Percentiles rank a stretch among this genome's conserved stretches.
phyloP scores from a whole-genome alignment of 2,797 vertebrate species.

The Lacerta agilis region DNA sequence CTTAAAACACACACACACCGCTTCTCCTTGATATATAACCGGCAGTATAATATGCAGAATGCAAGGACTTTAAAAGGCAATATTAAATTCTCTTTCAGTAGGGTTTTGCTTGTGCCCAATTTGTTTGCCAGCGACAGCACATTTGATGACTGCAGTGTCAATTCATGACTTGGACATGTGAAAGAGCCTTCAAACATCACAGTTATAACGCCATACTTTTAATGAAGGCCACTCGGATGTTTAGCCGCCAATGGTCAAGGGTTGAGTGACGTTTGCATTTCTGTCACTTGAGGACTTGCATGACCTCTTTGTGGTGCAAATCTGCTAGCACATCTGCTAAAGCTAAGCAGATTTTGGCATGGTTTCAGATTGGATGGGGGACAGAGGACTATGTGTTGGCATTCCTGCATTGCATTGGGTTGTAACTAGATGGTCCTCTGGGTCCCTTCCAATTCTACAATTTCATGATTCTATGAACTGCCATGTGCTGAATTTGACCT shows the following conservation, averaged over 20 bases:
- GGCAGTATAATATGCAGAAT: not conserved
- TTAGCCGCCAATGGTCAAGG: not conserved
- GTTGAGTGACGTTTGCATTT: not conserved
- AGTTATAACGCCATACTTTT: no score
- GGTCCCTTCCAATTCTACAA: no score
- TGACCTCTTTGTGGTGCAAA: not conserved
- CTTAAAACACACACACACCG: no score
- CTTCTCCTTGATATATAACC: not conserved
- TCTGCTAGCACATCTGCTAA: no score
- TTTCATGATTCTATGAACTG: not conserved
- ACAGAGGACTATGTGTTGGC: no score
- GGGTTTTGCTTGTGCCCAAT: not conserved
- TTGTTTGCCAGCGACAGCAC: not conserved
- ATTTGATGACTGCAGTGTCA: not conserved
- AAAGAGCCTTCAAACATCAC: not conserved
- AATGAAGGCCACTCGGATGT: no score
- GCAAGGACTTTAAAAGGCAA: not conserved
- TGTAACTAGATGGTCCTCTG: no score
- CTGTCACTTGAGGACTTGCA: not conserved
- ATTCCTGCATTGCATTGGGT: no score
- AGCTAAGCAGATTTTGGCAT: not conserved
- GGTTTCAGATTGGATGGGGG: no score
- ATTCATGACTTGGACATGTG: not conserved
- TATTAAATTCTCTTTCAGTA: not conserved
- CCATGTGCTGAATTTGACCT: not conserved